phyloP scores from a whole-genome alignment of 2,113 vertebrate species.

The Cavia porcellus region DNA sequence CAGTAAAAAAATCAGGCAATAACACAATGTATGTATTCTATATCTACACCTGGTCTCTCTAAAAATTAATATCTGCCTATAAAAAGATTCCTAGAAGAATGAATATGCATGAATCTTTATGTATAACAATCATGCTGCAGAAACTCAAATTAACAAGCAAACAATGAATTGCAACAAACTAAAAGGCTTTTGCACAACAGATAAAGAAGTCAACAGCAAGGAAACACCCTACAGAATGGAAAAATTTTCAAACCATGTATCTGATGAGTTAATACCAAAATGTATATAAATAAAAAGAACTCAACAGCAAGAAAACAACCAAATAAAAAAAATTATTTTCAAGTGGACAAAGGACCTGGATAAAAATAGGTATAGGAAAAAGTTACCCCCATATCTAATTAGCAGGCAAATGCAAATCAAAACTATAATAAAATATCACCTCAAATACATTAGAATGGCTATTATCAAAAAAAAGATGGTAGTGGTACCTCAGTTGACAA shows the following conservation, averaged over 20 bases:
- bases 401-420: not conserved
- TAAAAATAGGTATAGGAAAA: not conserved
- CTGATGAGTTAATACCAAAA: not conserved
- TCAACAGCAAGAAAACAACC: not conserved
- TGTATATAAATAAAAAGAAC: not conserved
- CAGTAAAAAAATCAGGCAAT: not conserved
- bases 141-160: not conserved
- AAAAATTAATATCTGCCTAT: not conserved
- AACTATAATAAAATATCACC: not conserved
- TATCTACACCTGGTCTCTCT: not conserved
- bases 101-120: not conserved
- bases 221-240: not conserved
- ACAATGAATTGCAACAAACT: not conserved
- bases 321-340: not conserved
- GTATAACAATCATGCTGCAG: not conserved
- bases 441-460: not conserved
- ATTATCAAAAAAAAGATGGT: not conserved
- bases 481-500: not conserved
- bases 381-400: not conserved
- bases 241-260: not conserved
- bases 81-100: conserved; percentile 38
- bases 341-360: not conserved
- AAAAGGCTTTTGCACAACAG: not conserved
- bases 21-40: not conserved
- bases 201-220: not conserved